phyloP scores from a whole-genome alignment of 2,113 vertebrate genomes.

The Noturus placidus region DNA sequence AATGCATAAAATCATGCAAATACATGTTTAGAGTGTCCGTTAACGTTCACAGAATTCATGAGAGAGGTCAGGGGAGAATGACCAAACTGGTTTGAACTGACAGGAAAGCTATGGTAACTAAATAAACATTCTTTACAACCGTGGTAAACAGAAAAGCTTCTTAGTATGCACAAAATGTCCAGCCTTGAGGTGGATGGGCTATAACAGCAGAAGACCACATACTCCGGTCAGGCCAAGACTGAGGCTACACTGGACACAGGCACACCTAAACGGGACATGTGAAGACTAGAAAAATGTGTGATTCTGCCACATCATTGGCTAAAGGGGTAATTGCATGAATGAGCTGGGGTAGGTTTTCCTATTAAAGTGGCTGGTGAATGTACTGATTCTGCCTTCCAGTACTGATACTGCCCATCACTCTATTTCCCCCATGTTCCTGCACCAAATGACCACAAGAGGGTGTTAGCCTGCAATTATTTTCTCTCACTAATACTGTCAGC shows the following conservation, averaged over 20 bases:
- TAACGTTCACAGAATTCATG: background rate
- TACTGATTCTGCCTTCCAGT: background rate
- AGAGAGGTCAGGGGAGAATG: background rate
- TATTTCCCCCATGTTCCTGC: slow-evolving; percentile 7
- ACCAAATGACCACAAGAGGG: slow-evolving; percentile 52
- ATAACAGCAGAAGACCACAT: background rate
- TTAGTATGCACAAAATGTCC: background rate
- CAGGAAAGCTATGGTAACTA: background rate
- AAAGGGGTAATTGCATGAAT: background rate
- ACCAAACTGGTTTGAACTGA: background rate
- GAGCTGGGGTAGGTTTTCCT: background rate
- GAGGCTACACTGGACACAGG: background rate
- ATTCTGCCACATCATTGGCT: background rate
- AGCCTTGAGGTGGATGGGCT: background rate
- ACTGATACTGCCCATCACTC: too few species aligned
- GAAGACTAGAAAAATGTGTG: background rate
- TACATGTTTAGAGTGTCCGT: too few species aligned
- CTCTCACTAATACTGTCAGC: slow-evolving; percentile 25
- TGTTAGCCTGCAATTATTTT: slow-evolving; percentile 11
- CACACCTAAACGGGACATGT: background rate
- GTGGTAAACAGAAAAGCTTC: background rate
- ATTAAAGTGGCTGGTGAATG: background rate
- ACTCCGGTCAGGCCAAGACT: background rate
- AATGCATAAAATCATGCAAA: background rate
- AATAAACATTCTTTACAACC: background rate